Evolutionary conservation across 2,113 vertebrate genomes (phyloP).

Genomic region (Ammodytes dubius): DNA sequence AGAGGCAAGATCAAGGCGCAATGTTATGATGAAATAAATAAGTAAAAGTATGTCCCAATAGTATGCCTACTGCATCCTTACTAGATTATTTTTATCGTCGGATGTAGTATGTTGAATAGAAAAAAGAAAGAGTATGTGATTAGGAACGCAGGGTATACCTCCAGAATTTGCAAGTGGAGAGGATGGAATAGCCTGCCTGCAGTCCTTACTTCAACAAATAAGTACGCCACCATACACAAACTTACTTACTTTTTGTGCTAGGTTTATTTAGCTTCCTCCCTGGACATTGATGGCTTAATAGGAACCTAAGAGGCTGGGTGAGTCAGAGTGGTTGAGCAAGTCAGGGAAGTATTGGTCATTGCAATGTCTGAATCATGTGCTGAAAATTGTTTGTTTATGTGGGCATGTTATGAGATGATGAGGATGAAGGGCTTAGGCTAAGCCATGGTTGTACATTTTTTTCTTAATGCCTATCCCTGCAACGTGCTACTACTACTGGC

Average conservation of each 20-base stretch:
- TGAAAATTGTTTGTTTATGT: not conserved
- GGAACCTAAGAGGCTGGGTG: not conserved
- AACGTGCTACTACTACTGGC: not conserved
- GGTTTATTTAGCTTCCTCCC: not conserved
- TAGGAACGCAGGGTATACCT: too few species aligned
- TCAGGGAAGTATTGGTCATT: not conserved
- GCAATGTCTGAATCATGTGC: not conserved
- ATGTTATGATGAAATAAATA: too few species aligned
- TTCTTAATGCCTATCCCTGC: not conserved
- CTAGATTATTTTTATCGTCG: too few species aligned
- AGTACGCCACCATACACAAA: too few species aligned
- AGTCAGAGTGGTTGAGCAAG: constrained; percentile 2
- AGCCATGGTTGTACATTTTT: not conserved
- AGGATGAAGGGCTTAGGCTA: not conserved
- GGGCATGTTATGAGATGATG: not conserved
- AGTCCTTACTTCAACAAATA: too few species aligned
- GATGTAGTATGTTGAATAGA: too few species aligned
- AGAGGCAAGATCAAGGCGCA: too few species aligned
- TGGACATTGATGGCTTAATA: not conserved
- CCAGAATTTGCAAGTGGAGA: too few species aligned
- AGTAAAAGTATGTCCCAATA: too few species aligned
- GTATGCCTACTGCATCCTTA: too few species aligned
- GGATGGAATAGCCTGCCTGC: too few species aligned
- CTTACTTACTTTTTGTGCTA: not conserved
- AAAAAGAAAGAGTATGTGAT: too few species aligned